These are phyloP conservation scores for Elysia crispata DNA, from an alignment of 2,888 invertebrate species.

Conservation along the genomic window DNA sequence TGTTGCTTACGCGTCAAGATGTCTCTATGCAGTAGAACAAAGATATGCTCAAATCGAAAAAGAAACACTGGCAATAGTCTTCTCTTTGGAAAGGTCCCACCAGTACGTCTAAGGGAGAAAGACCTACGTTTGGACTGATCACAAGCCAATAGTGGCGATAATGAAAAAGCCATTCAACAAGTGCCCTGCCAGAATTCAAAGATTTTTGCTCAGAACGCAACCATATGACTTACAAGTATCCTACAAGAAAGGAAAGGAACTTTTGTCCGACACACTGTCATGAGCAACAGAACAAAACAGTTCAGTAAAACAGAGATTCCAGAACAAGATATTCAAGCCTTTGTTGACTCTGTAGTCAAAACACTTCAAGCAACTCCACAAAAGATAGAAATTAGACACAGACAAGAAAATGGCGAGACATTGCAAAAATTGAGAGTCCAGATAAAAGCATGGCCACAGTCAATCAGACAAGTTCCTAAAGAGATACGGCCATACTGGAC, in stretches of 20 bases:
- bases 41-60: conserved; percentile 10
- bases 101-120: conserved; percentile 38
- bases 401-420: neutral
- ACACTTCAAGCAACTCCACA: neutral
- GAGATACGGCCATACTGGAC: neutral
- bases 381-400: neutral
- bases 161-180: conserved; percentile 41
- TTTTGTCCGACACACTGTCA: neutral
- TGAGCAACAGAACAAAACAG: neutral
- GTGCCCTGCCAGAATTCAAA: conserved; percentile 43
- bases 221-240: conserved; percentile 42
- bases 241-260: conserved; percentile 1
- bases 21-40: neutral
- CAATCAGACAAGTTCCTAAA: neutral
- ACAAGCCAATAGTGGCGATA: conserved; percentile 45
- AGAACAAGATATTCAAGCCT: neutral
- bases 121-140: conserved; percentile 38
- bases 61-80: conserved; percentile 15
- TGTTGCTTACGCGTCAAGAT: neutral
- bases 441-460: neutral
- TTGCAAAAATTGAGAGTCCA: neutral
- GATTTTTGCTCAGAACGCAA: conserved; percentile 44
- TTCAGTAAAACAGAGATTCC: neutral
- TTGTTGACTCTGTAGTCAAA: neutral
- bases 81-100: neutral